Evolutionary conservation across 2,113 vertebrate species (phyloP).

Genomic region (Pagrus major): DNA sequence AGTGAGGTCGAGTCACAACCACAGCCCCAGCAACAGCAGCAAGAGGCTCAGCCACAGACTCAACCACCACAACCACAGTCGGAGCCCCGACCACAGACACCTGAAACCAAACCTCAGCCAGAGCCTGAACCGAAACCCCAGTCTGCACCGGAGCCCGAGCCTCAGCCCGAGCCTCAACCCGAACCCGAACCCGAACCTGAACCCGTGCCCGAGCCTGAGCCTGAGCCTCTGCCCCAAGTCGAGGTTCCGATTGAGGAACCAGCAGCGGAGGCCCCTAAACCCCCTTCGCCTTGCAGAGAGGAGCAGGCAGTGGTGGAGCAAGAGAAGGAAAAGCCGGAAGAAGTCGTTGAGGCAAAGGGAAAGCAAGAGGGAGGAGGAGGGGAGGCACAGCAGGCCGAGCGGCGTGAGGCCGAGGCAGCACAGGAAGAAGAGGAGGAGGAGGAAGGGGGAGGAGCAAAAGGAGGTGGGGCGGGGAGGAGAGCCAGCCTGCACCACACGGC

Average conservation of each 20-base stretch:
- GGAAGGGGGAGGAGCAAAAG: constrained; percentile 85
- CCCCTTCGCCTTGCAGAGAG: constrained; percentile 58
- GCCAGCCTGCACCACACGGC: constrained; percentile 92
- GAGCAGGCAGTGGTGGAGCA: constrained; percentile 52
- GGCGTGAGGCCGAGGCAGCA: constrained; percentile 35
- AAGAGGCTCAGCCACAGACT: constrained; percentile 56
- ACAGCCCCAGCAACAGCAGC: constrained; percentile 54
- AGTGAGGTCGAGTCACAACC: constrained; percentile 83
- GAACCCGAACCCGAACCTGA: background rate
- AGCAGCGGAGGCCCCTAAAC: constrained; percentile 30
- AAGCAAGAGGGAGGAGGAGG: constrained; percentile 62
- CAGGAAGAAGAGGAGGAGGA: constrained; percentile 85
- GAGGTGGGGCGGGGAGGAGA: constrained; percentile 88
- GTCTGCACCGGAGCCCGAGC: constrained; percentile 17
- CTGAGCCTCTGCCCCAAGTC: constrained; percentile 18
- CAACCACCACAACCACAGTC: constrained; percentile 48
- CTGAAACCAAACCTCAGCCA: constrained; percentile 28
- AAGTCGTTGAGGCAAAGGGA: constrained; percentile 37
- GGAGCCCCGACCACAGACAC: no score
- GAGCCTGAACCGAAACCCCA: constrained; percentile 11
- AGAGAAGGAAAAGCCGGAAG: constrained; percentile 55
- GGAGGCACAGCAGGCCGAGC: constrained; percentile 45
- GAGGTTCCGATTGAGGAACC: constrained; percentile 30
- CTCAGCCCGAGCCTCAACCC: background rate
- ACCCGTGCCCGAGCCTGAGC: background rate